Evolutionary conservation across 2,888 invertebrate genomes (phyloP).

Genomic region (Actias luna): DNA sequence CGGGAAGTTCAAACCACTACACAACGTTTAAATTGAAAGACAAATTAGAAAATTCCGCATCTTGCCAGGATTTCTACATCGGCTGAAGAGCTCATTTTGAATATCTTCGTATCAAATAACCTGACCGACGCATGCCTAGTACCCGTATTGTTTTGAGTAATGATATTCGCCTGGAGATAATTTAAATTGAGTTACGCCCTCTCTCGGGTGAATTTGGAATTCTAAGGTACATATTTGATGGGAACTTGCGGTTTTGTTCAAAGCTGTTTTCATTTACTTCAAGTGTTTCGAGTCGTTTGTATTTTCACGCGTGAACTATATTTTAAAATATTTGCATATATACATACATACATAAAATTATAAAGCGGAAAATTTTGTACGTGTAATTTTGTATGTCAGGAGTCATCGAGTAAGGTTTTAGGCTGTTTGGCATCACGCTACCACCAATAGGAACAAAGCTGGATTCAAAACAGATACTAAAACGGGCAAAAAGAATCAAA

Average conservation of each 20-base stretch:
- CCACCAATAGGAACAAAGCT: too few relatives aligned
- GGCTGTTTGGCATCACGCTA: too few relatives aligned
- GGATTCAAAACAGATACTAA: too few relatives aligned
- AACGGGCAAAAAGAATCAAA: too few relatives aligned
- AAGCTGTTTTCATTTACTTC: conserved; percentile 4
- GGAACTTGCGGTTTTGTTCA: not conserved
- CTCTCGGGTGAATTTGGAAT: not conserved
- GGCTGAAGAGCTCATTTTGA: not conserved
- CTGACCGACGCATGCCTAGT: conserved; percentile 18
- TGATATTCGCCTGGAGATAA: conserved; percentile 33
- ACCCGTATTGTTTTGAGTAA: conserved; percentile 33
- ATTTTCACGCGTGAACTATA: not conserved
- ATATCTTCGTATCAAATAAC: not conserved
- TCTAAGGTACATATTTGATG: conserved; percentile 10
- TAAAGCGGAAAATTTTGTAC: too few relatives aligned
- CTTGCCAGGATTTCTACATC: not conserved
- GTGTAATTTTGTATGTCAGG: too few relatives aligned
- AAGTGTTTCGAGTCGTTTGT: not conserved
- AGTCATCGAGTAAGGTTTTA: too few relatives aligned
- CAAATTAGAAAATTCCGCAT: conserved; percentile 3
- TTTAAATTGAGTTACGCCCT: conserved; percentile 32
- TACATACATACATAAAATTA: not conserved
- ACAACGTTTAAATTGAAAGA: not conserved
- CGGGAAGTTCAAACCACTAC: not conserved
- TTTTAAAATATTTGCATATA: not conserved